phyloP scores from a whole-genome alignment of 2,797 vertebrate species.

The Scleropages formosus region DNA sequence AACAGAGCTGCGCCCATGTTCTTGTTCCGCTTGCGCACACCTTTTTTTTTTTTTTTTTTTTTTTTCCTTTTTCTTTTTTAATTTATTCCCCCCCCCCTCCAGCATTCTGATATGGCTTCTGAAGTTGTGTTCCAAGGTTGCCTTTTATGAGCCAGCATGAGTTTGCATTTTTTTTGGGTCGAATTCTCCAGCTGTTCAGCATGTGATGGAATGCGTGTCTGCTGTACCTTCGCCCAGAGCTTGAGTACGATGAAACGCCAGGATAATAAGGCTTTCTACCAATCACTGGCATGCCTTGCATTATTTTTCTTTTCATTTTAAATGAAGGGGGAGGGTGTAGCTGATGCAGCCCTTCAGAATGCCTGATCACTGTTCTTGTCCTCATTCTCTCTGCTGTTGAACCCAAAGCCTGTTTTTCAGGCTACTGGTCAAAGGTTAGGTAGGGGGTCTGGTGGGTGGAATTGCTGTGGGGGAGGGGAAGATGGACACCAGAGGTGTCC shows the following conservation, averaged over 20 bases:
- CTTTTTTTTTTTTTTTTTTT: neutral
- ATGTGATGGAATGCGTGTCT: conserved; percentile 42
- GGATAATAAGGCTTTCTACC: neutral
- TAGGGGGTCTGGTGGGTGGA: too few relatives aligned
- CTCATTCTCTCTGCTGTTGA: neutral
- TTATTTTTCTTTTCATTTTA: neutral
- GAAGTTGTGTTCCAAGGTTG: neutral
- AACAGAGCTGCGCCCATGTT: neutral
- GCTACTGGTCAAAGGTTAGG: neutral
- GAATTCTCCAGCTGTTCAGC: conserved; percentile 38
- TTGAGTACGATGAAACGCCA: neutral
- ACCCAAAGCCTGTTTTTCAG: neutral
- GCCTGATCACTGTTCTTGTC: conserved; percentile 3
- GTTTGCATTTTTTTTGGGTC: conserved; percentile 34
- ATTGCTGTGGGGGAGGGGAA: too few relatives aligned
- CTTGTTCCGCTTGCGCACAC: neutral
- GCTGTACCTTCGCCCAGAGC: neutral
- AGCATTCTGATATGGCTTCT: neutral
- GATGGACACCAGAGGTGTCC: too few relatives aligned
- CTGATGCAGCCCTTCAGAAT: neutral
- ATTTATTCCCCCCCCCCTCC: too few relatives aligned
- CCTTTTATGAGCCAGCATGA: conserved; percentile 38
- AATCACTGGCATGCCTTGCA: neutral
- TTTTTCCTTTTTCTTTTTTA: too few relatives aligned
- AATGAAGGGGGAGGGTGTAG: too few relatives aligned